Evolutionary conservation across 1,140 invertebrate genomes (phyloP).

Genomic region (Hesperophylax magnus): DNA sequence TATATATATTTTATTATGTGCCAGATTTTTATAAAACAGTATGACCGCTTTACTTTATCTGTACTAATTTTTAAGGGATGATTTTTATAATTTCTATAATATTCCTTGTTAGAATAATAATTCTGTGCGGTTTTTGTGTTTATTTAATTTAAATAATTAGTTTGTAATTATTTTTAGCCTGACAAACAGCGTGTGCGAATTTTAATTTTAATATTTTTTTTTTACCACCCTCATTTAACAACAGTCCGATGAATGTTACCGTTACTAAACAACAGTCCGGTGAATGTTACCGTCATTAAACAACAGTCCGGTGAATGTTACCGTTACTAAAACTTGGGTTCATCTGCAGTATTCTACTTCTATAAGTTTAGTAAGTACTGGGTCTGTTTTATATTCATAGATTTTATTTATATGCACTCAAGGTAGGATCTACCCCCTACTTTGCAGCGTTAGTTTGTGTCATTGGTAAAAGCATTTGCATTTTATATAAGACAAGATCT

Average conservation of each 20-base stretch:
- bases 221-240: neutral
- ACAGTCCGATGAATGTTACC: no score
- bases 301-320: slow-evolving; percentile 12
- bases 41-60: slow-evolving; percentile 12
- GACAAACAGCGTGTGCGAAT: neutral
- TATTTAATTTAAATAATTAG: slow-evolving; percentile 33
- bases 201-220: slow-evolving; percentile 8
- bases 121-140: slow-evolving; percentile 26
- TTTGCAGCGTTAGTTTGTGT: no score
- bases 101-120: slow-evolving; percentile 4
- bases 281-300: no score
- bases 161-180: slow-evolving; percentile 27
- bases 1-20: neutral
- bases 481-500: no score
- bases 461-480: no score
- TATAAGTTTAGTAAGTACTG: neutral
- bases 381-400: slow-evolving; percentile 11
- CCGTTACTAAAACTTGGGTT: slow-evolving; percentile 4
- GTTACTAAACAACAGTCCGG: no score
- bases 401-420: neutral
- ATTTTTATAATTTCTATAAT: slow-evolving; percentile 9
- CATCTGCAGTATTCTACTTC: slow-evolving; percentile 22
- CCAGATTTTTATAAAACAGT: slow-evolving; percentile 17
- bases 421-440: no score
- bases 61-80: neutral